Conservation (phyloP, 2,888 invertebrate genomes). For the Selenia dentaria region DNA sequence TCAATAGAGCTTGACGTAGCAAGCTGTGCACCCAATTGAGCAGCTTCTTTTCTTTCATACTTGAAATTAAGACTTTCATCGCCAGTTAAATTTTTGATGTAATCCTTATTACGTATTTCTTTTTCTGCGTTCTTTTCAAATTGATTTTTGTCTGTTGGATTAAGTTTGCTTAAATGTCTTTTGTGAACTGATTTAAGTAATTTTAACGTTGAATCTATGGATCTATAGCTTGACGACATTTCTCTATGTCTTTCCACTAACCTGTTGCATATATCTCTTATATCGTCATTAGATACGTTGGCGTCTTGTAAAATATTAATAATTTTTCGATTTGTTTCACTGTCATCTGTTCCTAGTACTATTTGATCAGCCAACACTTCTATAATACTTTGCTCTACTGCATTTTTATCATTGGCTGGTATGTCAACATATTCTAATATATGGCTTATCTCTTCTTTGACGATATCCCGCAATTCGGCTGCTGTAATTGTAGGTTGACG, state of each 20-base stretch:
- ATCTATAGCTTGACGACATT: conserved; percentile 10
- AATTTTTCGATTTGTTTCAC: conserved; percentile 22
- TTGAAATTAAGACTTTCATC: conserved; percentile 14
- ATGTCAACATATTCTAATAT: conserved; percentile 23
- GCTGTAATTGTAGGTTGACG: neutral
- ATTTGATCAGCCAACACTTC: conserved; percentile 32
- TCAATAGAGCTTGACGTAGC: conserved; percentile 19
- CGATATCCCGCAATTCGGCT: conserved; percentile 9
- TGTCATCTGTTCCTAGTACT: conserved; percentile 21
- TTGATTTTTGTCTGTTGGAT: conserved; percentile 7
- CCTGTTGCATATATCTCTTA: conserved; percentile 22
- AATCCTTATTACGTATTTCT: conserved; percentile 33
- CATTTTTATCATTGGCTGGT: conserved; percentile 11
- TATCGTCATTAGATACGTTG: conserved; percentile 27
- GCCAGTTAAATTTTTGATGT: conserved; percentile 27
- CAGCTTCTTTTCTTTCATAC: conserved; percentile 22
- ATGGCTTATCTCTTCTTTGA: conserved; percentile 25
- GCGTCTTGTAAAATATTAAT: conserved; percentile 25
- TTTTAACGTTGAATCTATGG: conserved; percentile 4
- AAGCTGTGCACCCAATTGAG: conserved; percentile 26
- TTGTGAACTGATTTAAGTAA: neutral
- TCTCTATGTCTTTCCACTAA: conserved; percentile 26
- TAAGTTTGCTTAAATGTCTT: neutral
- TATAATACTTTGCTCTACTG: conserved; percentile 27
- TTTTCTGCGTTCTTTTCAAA: conserved; percentile 26